Evolutionary conservation across 1,140 invertebrate species (phyloP), one percentile per base, ranked within the genome.

Genomic region (Drosophila littoralis): DNA sequence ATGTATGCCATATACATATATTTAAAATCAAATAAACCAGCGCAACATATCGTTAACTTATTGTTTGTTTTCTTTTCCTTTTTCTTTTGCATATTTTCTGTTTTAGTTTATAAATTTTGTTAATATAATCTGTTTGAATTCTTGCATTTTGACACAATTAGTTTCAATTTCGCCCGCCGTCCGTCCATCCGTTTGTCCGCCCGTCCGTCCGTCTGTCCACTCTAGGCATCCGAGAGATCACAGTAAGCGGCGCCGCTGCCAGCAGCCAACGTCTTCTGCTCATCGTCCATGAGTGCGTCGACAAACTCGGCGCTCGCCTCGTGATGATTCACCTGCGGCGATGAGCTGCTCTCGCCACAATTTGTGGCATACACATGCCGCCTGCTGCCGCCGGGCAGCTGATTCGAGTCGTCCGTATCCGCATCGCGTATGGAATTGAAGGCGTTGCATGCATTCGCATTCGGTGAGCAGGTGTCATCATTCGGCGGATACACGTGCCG

Each of bases 381-480:
- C 8, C 78, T 54, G 51, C 85, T 90, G 35, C 76, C 70, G 6
- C 78, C 70, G 0, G 84, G 77, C 61, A 81, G 45, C 65, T 91
- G 91, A 64, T 89, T 92, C 13, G 91, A 91, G 65, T 92, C 91
- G 69, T 92, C 91, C 7, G 89, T 89, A 58, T 92, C 91, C 13
- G 91, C 77, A 57, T 92, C 91, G n/a, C 91, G 86, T 64, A 92
- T 92, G 7, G 91, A 92, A 42, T 92, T 92, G 52, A 92, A 92
- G 6, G 91, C 91, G 42, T 90, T 90, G 46, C 86, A 78, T 1
- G 86, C 76, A 60, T 91, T 91, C 9, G 89, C 91, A 67, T 92
- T 91, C 7, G 91, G 91, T 22, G 91, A 92, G 43, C 86, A 91
- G 22, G 88, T 90, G 38, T 91, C 90, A 45, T 92, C 91, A 13